These are phyloP conservation scores for Hirtodrosophila histrioides DNA, from an alignment of 2,888 invertebrate species.

Conservation along the genomic window DNA sequence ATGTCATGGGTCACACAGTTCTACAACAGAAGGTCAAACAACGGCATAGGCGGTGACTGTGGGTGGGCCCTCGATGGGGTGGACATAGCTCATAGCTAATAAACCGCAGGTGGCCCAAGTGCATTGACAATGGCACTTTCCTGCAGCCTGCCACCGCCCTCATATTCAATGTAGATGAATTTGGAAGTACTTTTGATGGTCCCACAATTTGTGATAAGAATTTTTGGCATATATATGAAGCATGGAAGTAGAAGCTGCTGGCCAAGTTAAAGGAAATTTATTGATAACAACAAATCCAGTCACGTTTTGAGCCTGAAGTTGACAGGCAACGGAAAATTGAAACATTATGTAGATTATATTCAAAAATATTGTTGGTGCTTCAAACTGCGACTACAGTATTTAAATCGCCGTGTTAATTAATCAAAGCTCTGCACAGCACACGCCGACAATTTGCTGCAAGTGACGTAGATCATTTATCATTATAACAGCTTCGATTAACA, in stretches of 20 bases:
- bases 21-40: background rate
- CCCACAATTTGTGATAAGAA: too few relatives aligned
- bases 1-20: background rate
- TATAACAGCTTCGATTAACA: slow-evolving; percentile 24
- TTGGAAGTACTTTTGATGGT: slow-evolving; percentile 1
- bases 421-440: slow-evolving; percentile 2
- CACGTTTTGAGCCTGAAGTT: slow-evolving; percentile 37
- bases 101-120: slow-evolving; percentile 31
- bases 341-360: slow-evolving; percentile 43
- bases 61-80: background rate
- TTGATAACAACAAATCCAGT: slow-evolving; percentile 34
- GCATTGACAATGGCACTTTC: slow-evolving; percentile 23
- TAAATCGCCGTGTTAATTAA: slow-evolving; percentile 36
- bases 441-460: slow-evolving; percentile 27
- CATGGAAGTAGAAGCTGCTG: slow-evolving; percentile 24
- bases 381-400: slow-evolving; percentile 28
- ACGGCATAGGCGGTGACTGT: background rate
- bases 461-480: slow-evolving; percentile 43
- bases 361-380: slow-evolving; percentile 16
- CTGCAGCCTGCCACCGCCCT: slow-evolving; percentile 4
- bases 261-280: slow-evolving; percentile 39
- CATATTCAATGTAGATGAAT: slow-evolving; percentile 1
- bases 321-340: slow-evolving; percentile 49
- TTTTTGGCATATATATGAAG: slow-evolving; percentile 1
- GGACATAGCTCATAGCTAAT: slow-evolving; percentile 19